Conservation (phyloP, 2,797 vertebrate species). For the Kryptopterus vitreolus region DNA sequence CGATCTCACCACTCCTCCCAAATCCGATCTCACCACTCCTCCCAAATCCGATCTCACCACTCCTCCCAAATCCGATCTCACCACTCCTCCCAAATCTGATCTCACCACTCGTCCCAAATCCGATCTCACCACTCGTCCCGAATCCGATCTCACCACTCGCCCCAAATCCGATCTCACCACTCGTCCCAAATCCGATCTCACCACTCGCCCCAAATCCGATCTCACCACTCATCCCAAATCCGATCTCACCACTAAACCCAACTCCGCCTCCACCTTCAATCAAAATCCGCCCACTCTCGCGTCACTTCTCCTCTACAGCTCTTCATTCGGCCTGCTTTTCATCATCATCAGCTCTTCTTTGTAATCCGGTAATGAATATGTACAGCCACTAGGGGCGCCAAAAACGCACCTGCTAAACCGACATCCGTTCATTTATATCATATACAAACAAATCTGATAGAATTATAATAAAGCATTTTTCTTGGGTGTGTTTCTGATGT, state of each 20-base stretch:
- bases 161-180: too few species aligned
- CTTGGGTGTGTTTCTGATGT: background rate
- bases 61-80: too few species aligned
- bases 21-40: too few species aligned
- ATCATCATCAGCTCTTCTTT: background rate
- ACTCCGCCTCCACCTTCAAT: background rate
- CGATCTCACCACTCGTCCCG: too few species aligned
- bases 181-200: too few species aligned
- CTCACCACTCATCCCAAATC: too few species aligned
- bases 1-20: too few species aligned
- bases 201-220: too few species aligned
- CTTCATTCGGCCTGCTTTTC: background rate
- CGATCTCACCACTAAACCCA: background rate
- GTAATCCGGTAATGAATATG: background rate
- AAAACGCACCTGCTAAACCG: background rate
- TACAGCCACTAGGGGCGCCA: background rate
- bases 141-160: too few species aligned
- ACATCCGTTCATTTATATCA: background rate
- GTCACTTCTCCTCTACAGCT: constrained; percentile 2
- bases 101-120: too few species aligned
- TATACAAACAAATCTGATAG: background rate
- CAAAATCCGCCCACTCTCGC: background rate
- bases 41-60: too few species aligned
- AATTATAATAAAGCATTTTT: background rate
- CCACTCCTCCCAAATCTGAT: too few species aligned